Conservation (phyloP, 2,113 vertebrate species). For the Oryctolagus cuniculus region mOryCun1.1 NC_091437.1:4667501-4668000, state of each 20-base stretch:
- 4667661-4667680: not conserved
- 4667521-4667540: not conserved
- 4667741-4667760: not conserved
- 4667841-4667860: not conserved
- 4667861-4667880: not conserved
- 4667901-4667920: not conserved
- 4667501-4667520: not conserved
- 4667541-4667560: not conserved
- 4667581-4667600: not conserved
- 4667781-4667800: not conserved
- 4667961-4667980: not conserved
- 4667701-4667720: not conserved
- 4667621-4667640: not conserved
- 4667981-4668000: not conserved
- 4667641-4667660: not conserved
- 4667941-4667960: not conserved
- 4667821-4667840: not conserved
- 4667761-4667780: not conserved
- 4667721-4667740: not conserved
- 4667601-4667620: not conserved
- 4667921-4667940: not conserved
- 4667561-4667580: not conserved
- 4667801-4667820: slow-evolving; percentile 14
- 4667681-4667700: not conserved
- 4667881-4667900: not conserved